These are phyloP conservation scores for Aphaenogaster floridana DNA, from an alignment of 1,140 invertebrate genomes.

Conservation along the genomic window DNA sequence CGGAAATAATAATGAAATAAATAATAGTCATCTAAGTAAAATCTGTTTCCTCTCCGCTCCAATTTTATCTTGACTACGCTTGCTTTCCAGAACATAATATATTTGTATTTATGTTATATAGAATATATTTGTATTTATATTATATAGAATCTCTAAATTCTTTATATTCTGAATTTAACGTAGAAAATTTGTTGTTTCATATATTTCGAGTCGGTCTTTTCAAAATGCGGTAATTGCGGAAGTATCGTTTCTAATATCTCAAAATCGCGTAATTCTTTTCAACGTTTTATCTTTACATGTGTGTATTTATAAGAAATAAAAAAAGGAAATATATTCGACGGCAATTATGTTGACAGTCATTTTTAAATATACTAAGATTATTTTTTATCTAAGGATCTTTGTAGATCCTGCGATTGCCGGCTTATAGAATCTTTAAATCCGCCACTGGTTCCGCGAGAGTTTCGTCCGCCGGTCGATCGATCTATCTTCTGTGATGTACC, in stretches of 20 bases:
- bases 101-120: background rate
- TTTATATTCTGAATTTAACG: background rate
- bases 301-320: background rate
- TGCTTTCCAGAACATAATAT: background rate
- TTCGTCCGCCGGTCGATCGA: slow-evolving; percentile 8
- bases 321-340: background rate
- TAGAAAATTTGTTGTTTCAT: background rate
- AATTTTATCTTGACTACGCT: background rate
- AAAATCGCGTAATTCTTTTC: background rate
- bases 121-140: background rate
- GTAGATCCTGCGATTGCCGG: background rate
- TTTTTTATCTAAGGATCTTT: background rate
- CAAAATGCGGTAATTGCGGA: background rate
- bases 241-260: background rate
- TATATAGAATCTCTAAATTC: background rate
- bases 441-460: background rate
- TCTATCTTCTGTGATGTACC: slow-evolving; percentile 32
- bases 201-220: background rate
- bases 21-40: background rate
- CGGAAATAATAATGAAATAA: background rate
- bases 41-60: background rate
- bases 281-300: background rate
- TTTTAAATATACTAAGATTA: background rate
- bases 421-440: slow-evolving; percentile 2
- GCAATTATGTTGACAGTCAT: background rate